phyloP scores from a whole-genome alignment of 2,797 vertebrate genomes.

The Microctenopoma lineatum region DNA sequence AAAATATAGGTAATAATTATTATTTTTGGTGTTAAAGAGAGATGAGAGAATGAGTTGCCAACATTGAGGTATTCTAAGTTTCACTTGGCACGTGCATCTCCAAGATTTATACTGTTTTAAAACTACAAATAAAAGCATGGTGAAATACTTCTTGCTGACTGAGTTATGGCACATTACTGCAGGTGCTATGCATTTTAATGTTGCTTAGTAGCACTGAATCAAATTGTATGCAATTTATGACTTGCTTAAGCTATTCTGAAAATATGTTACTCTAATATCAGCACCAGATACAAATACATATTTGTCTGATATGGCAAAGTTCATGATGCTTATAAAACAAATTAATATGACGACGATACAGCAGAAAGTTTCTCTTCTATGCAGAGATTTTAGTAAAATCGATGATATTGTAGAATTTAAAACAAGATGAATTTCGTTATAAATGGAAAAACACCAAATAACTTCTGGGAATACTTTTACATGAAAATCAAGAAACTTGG shows the following conservation, averaged over 20 bases:
- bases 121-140: neutral
- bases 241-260: constrained; percentile 7
- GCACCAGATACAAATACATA: neutral
- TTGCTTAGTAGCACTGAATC: constrained; percentile 21
- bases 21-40: constrained; percentile 8
- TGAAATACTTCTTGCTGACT: constrained; percentile 13
- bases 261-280: constrained; percentile 18
- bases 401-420: neutral
- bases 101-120: constrained; percentile 11
- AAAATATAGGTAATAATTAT: constrained; percentile 65
- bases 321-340: neutral
- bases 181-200: constrained; percentile 34
- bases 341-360: neutral
- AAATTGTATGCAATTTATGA: constrained; percentile 6
- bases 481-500: constrained; percentile 29
- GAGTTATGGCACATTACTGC: constrained; percentile 16
- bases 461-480: constrained; percentile 15
- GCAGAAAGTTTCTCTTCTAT: constrained; percentile 7
- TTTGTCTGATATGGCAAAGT: constrained; percentile 7
- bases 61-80: constrained; percentile 11
- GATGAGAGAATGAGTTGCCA: constrained; percentile 14
- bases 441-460: constrained; percentile 12
- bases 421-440: constrained; percentile 29
- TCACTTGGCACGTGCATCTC: neutral
- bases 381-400: constrained; percentile 22